A percentile compares a stretch with the other conserved stretches of the same genome.
Conservation (phyloP, 2,797 vertebrate genomes). For the Chrysocyon brachyurus region DNA sequence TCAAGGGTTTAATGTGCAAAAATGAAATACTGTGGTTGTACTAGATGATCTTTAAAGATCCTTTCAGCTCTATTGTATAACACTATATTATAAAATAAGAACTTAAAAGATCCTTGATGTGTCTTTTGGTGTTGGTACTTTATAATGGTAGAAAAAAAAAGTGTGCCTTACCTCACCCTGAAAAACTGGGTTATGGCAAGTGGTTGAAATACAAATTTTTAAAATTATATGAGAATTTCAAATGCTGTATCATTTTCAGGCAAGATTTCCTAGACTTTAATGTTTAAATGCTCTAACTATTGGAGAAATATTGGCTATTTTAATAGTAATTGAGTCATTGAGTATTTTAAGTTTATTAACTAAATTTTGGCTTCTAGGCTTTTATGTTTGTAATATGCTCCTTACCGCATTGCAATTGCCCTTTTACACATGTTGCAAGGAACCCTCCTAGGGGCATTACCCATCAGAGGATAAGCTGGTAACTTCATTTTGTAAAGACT, state of each 20-base stretch:
- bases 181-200: not conserved
- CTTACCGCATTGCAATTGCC: not conserved
- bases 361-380: not conserved
- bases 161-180: conserved; percentile 22
- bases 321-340: not conserved
- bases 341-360: not conserved
- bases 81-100: conserved; percentile 81
- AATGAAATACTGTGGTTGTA: conserved; percentile 73
- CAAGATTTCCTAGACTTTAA: conserved; percentile 29
- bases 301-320: not conserved
- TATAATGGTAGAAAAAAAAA: conserved; percentile 22
- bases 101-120: not conserved
- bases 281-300: not conserved
- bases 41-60: conserved; percentile 12
- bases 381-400: not conserved
- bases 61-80: conserved; percentile 65
- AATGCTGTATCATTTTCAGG: not conserved
- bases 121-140: conserved; percentile 67
- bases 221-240: not conserved
- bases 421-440: not conserved
- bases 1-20: conserved; percentile 85
- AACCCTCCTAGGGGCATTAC: not conserved
- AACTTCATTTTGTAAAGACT: not conserved
- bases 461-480: not conserved
- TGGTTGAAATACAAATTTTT: not conserved